Conservation (phyloP, 2,888 invertebrate genomes). For the Lasiommata megera region DNA sequence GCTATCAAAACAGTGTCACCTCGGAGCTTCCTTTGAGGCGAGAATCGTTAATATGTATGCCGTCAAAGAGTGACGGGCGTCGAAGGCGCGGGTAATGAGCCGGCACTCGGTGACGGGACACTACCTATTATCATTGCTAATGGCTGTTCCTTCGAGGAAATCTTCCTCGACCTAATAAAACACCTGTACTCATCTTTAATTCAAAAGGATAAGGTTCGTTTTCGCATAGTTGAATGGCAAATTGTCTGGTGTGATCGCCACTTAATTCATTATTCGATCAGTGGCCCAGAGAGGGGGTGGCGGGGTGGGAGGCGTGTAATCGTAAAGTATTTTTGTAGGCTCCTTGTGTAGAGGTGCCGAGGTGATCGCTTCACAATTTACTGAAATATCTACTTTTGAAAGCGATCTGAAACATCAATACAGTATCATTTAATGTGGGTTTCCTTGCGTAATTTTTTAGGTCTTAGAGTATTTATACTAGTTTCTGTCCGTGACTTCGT, state of each 20-base stretch:
- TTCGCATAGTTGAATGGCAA: slow-evolving; percentile 14
- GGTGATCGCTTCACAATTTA: slow-evolving; percentile 12
- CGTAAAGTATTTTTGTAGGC: slow-evolving; percentile 53
- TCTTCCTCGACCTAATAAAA: slow-evolving; percentile 21
- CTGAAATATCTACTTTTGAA: not conserved
- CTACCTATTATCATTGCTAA: slow-evolving; percentile 73
- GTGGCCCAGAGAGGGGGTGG: slow-evolving; percentile 36
- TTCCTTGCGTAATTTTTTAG: too few species aligned
- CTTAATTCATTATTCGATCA: slow-evolving; percentile 48
- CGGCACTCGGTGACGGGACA: slow-evolving; percentile 57
- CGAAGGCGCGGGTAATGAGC: slow-evolving; percentile 53
- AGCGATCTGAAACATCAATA: too few species aligned
- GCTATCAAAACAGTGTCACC: slow-evolving; percentile 23
- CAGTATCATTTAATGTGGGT: too few species aligned
- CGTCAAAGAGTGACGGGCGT: slow-evolving; percentile 19
- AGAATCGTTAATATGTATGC: slow-evolving; percentile 20
- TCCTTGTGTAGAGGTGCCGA: slow-evolving; percentile 30
- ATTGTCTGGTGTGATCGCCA: slow-evolving; percentile 41
- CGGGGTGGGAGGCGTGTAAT: slow-evolving; percentile 40
- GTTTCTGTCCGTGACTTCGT: too few species aligned
- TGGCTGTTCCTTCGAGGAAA: slow-evolving; percentile 44
- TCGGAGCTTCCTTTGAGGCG: slow-evolving; percentile 18
- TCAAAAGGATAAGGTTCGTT: slow-evolving; percentile 25
- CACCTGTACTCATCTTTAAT: slow-evolving; percentile 17
- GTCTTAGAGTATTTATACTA: too few species aligned